Base-by-base conservation (phyloP, 2,888 invertebrate genomes). In the Drosophila longiperda region DNA sequence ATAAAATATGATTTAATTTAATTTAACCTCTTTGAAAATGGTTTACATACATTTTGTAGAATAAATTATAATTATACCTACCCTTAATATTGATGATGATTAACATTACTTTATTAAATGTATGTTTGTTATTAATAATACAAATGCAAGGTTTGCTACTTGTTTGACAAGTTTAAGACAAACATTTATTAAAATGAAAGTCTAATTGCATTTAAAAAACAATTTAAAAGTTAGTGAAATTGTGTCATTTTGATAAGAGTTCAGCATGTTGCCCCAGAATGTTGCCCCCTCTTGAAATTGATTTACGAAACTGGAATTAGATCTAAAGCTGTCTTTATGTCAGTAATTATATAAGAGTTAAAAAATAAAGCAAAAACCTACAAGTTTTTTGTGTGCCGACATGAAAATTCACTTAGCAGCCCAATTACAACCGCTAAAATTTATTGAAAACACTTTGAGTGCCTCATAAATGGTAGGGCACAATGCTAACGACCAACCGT, bases 401-500 rank as follows among this genome's bases (percentile, higher is more conserved):
- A 70, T 80, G 65, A 65, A 75, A 82, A 87, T 84, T 78, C 85
- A 85, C 83, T 85, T 80, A 87, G 69, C 54, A 54, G 34, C 36
- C 52, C 54, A 40, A 49, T 78, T 75, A 63, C 54, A 75, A 62
- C 69, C 54, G 78, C 12, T 38, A n/a, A 63, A 79, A 85, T 85
- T 82, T 82, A 81, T 87, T 68, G 80, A 71, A 66, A 78, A 52
- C 60, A 49, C 58, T 62, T 67, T 67, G 72, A 73, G 71, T 53
- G 69, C 57, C 54, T 67, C 79, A 73, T 75, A 80, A 80, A 76
- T 79, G 64, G 66, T 49, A 52, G 63, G 34, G 59, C 40, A 49
- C 62, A 76, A 80, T 65, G 71, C 76, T 82, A 80, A 80, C 74
- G 79, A 71, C 70, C 58, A 20, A 15, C 73, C 66, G 64, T 72